Base-by-base conservation (phyloP, 2,113 vertebrate species). In the Petroica traversi region DNA sequence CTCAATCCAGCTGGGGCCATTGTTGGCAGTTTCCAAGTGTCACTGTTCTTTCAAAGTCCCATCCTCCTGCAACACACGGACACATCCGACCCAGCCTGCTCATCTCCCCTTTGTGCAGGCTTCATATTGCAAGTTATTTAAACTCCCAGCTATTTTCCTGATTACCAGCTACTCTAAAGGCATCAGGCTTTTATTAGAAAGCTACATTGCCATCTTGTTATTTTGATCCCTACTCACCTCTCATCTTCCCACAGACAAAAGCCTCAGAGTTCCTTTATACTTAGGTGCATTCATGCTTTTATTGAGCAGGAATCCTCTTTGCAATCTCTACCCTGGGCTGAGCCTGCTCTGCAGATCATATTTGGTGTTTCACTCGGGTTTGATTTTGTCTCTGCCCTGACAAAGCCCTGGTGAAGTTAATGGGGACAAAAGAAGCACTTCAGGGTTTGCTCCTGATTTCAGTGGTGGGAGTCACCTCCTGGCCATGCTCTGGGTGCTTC, bases 91-190 rank as follows among this genome's bases (percentile, higher is more conserved):
- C 66, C 91, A 75, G 95, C 81, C 88, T 92, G 67, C 82, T 85
- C 48, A 31, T 74, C 68, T 89, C 59, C 63, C 88, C 91, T 96
- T 85, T 96, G 92, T 97, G 89, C 59, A 84, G 61, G 18, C 72
- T 95, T 78, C 67, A 76, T 82, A 84, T 59, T 92, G 78, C 62
- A 79, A 66, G 93, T 75, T 97, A 92, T 93, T 94, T 96, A 92
- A 96, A 91, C 34, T 94, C 76, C 34, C 84, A 95, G 86, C 68
- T 94, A 67, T 93, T 96, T 95, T 92, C 73, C 85, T 58, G 92
- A 67, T 88, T 94, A 72, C 12, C 38, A 59, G 76, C 41, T 81
- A 84, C 61, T 91, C 15, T 33, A 41, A 83, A 81, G 72, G 64
- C 87, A 67, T 52, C 78, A 59, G 55, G 67, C 20, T 80, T 95